Evolutionary conservation across 2,797 vertebrate species (phyloP).

Genomic region (Sardinella longiceps): DNA sequence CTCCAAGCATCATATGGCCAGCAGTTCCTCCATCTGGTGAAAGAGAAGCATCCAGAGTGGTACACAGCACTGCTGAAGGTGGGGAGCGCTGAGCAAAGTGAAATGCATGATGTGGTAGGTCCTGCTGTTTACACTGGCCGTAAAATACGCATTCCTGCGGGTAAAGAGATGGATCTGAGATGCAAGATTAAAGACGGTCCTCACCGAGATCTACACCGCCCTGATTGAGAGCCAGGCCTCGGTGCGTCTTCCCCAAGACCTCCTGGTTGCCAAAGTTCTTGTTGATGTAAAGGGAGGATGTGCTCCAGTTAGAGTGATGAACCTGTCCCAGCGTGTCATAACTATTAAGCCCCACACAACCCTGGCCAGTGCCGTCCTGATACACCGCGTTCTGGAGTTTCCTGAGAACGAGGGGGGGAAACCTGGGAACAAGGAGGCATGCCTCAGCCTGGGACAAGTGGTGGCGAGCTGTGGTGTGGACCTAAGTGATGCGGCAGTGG

Average conservation of each 20-base stretch:
- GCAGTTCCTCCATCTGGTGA: conserved; percentile 36
- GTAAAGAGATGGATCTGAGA: too few relatives aligned
- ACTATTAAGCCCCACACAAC: conserved; percentile 40
- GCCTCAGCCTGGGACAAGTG: conserved; percentile 18
- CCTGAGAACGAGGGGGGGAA: background rate
- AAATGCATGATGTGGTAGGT: too few relatives aligned
- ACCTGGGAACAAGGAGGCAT: too few relatives aligned
- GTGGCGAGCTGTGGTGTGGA: conserved; percentile 27
- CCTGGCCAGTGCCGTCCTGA: conserved; percentile 36
- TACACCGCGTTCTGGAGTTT: conserved; percentile 27
- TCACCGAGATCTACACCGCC: background rate
- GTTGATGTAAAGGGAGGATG: conserved; percentile 36
- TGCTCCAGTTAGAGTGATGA: conserved; percentile 45
- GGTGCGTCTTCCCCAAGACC: background rate
- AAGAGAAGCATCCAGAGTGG: too few relatives aligned
- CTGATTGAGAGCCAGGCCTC: background rate
- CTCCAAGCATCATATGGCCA: conserved; percentile 36
- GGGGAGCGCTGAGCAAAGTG: too few relatives aligned
- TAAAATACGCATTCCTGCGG: conserved; percentile 12
- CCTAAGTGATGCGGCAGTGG: conserved; percentile 21
- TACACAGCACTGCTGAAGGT: background rate
- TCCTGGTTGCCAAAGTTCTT: conserved; percentile 45
- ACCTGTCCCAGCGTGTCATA: conserved; percentile 42
- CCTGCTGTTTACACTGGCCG: conserved; percentile 32
- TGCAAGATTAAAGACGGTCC: background rate